Base-by-base conservation (phyloP, 2,797 vertebrate genomes). In the Podargus strigoides region DNA sequence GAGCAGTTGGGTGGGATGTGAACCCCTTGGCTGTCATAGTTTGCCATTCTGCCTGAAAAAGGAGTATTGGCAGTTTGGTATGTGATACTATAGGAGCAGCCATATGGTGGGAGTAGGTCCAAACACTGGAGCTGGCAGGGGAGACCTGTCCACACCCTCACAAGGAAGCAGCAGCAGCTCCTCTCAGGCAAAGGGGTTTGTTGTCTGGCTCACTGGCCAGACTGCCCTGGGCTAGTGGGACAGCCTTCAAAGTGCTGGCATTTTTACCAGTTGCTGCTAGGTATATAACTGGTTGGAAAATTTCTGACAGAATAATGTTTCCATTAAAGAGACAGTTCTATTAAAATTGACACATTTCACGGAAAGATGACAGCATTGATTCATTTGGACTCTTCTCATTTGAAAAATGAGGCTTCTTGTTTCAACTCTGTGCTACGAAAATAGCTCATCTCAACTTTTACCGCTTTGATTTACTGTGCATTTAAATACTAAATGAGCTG, bases 271-370 rank as follows among this genome's bases (percentile, higher is more conserved):
- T 63, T 75, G 87, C 94, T 96, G 73, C 82, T 56, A 87, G 95
- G 62, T 86, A 50, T 84, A 74, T 69, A 69, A 73, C 92, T 93
- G 95, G 89, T 95, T 91, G 76, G 62, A 91, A 88, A 76, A 79
- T 60, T 94, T 90, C 87, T 94, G 95, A 95, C 87, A 95, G 69
- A 94, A 88, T 66, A 91, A 94, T 94, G 20, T 76, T 89, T 87
- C 63, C 52, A 26, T 89, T 86, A 39, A 76, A 82, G 67, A 88
- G 85, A 96, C 15, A 50, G 23, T 81, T 88, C 59, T 89, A 95
- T 95, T 94, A 87, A 95, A 92, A 95, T 92, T 93, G 95, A 96
- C 92, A 94, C 66, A 37, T 94, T 81, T 95, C 85, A 81, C 55
- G 50, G 55, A 69, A 79, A 79, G 47, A 92, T 86, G 92, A 90